phyloP scores from a whole-genome alignment of 2,888 invertebrate species.

The Lasius platythorax region DNA sequence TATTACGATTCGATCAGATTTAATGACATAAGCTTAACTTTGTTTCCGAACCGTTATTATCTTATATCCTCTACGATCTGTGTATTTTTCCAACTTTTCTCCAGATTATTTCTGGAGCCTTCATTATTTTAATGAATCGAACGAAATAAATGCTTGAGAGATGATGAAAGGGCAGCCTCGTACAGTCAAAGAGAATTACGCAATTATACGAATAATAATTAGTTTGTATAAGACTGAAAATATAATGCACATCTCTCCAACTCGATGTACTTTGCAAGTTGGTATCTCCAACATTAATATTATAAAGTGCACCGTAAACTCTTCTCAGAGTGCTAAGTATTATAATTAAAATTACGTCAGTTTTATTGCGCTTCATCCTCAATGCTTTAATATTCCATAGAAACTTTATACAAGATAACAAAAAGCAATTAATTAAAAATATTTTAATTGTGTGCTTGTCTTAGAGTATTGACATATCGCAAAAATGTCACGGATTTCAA shows the following conservation, averaged over 20 bases:
- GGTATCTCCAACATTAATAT: background rate
- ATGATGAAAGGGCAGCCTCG: conserved; percentile 12
- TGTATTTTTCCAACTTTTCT: conserved; percentile 28
- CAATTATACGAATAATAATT: conserved; percentile 45
- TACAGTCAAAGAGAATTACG: conserved; percentile 19
- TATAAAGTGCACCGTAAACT: conserved; percentile 1
- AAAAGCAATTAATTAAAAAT: background rate
- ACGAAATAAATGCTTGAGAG: conserved; percentile 28
- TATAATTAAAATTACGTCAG: conserved; percentile 26
- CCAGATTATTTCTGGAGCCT: conserved; percentile 18
- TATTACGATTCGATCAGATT: conserved; percentile 28
- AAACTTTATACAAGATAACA: background rate
- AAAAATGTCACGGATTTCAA: background rate
- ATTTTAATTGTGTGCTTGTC: background rate
- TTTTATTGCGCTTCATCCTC: background rate
- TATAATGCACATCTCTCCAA: background rate
- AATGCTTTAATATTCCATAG: background rate
- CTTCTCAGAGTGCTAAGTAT: conserved; percentile 2
- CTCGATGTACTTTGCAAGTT: conserved; percentile 7
- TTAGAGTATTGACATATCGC: background rate
- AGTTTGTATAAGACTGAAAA: conserved; percentile 15
- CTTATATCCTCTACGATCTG: conserved; percentile 16
- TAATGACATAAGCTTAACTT: conserved; percentile 35
- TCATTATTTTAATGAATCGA: conserved; percentile 28
- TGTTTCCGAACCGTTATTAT: conserved; percentile 23